Base-by-base conservation (phyloP, 2,888 invertebrate species). In the Anoplius nigerrimus region DNA sequence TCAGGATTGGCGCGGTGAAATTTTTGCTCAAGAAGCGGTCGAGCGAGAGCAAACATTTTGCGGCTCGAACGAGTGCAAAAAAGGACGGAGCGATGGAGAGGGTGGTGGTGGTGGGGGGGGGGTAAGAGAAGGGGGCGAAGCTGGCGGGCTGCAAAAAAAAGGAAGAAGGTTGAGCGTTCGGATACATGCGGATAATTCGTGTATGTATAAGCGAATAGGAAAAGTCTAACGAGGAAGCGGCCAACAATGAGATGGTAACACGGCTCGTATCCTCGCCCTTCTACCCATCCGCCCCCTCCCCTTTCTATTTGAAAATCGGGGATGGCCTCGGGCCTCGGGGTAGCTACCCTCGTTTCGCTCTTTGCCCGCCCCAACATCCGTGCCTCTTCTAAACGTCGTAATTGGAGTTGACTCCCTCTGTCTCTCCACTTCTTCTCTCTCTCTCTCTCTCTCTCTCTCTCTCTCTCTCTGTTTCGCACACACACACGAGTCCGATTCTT, bases 381-480 rank as follows among this genome's bases (percentile, higher is more conserved):
- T 71, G 67, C 63, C 71, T 72, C 57, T 69, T 75, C 76, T 76
- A 79, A 81, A 78, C 76, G 76, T 77, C 76, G 81, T 81, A 81
- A 81, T 81, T 81, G 81, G 78, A 81, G 71, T 72, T 73, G 69
- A 71, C 78, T 77, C 72, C 67, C 71, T 61, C 67, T 62, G 43
- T 53, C 21, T 42, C 18, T 54, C 34, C 34, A 58, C 66, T 15
- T 58, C 34, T 11, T 42, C 21, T 56, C 59, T 46, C 60, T 43
- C 16, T 8, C 27, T 57, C 43, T 55, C 58, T 60, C 62, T 55
- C 58, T 18, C 61, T 22, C 16, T 51, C 24, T n/a, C 34, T 13
- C 45, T 15, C 53, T 16, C 34, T 13, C 34, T 24, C 24, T 24
- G 6, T 4, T 6, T 4, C 24, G 6, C 24, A 24, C 24, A 24